Evolutionary conservation across 2,797 vertebrate genomes (phyloP), one percentile per base, ranked within the genome.

Genomic region (Melanogrammus aeglefinus): DNA sequence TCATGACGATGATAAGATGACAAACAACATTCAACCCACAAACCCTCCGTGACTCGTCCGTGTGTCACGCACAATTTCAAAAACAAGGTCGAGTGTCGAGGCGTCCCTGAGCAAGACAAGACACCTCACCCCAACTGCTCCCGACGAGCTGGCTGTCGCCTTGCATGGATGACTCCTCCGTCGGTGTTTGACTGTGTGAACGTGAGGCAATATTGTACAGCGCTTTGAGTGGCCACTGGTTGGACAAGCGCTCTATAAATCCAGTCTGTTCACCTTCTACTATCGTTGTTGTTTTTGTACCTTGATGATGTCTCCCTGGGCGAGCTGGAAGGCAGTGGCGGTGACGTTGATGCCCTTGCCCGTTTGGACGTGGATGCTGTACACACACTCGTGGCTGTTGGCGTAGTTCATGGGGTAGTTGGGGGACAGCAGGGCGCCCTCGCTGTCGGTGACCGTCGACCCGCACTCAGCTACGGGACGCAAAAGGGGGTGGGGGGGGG

Each of bases 381-480:
- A 99, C 87, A 99, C 97, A 85, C 97, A 99, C 87, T 99, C 97
- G 47, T 99, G 97, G 92, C 96, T 96, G 95, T 98, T 97, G 89
- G 97, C 97, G 74, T 99, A 99, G 92, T 95, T 96, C 91, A 95
- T 93, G 51, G 97, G 97, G 83, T 97, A 98, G 94, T 98, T 98
- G 77, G 97, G 97, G 18, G 97, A 99, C 85, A 99, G 80, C 89
- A 99, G 94, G 84, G 96, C 95, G 74, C 97, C 97, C 88, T 96
- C 95, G 75, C 96, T 98, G 90, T 93, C 96, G 88, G 95, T 96
- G 6, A 96, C 95, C 18, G 95, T 96, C 0, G 96, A 96, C 75
- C 97, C 97, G 76, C 97, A 99, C 90, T 99, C 97, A 78, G 97
- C 97, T 99, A 94, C 24, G 94, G 79, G n/a, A 29, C 72, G 66